phyloP scores from a whole-genome alignment of 2,888 invertebrate genomes.

The Chymomyza caudatula region DNA sequence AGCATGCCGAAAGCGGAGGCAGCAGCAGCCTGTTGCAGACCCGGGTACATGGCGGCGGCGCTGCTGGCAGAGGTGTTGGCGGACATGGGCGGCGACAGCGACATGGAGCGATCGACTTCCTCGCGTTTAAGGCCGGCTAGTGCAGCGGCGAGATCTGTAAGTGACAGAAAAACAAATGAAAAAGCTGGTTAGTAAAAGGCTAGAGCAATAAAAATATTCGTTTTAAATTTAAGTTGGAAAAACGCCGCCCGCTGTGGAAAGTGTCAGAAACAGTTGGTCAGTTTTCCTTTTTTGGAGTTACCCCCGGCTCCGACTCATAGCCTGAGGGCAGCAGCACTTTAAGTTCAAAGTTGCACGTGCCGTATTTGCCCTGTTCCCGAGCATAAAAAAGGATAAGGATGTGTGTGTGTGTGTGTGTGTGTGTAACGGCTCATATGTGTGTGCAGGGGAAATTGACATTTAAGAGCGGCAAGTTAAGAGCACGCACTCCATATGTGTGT shows the following conservation, averaged over 20 bases:
- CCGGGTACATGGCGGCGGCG: slow-evolving; percentile 69
- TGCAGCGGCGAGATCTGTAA: slow-evolving; percentile 76
- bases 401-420: slow-evolving; percentile 3
- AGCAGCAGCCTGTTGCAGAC: slow-evolving; percentile 76
- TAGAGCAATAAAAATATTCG: neutral
- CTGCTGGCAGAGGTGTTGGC: slow-evolving; percentile 70
- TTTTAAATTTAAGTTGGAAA: neutral
- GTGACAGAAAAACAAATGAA: slow-evolving; percentile 6
- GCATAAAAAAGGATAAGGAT: slow-evolving; percentile 5
- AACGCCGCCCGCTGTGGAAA: slow-evolving; percentile 2
- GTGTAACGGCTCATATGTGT: slow-evolving; percentile 1
- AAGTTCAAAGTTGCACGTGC: slow-evolving; percentile 45
- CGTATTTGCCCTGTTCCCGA: neutral
- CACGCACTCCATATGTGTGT: slow-evolving; percentile 11
- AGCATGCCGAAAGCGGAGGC: slow-evolving; percentile 77
- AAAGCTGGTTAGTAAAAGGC: slow-evolving; percentile 29
- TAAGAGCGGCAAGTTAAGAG: slow-evolving; percentile 27
- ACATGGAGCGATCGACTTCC: slow-evolving; percentile 74
- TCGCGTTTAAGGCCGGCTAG: slow-evolving; percentile 77
- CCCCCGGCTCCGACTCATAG: neutral
- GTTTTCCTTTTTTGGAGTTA: neutral
- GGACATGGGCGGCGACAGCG: slow-evolving; percentile 77
- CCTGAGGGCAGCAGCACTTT: slow-evolving; percentile 27
- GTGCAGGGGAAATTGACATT: slow-evolving; percentile 1
- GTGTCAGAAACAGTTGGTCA: slow-evolving; percentile 22